phyloP scores from a whole-genome alignment of 1,140 invertebrate genomes.

The Drosophila asahinai region DNA sequence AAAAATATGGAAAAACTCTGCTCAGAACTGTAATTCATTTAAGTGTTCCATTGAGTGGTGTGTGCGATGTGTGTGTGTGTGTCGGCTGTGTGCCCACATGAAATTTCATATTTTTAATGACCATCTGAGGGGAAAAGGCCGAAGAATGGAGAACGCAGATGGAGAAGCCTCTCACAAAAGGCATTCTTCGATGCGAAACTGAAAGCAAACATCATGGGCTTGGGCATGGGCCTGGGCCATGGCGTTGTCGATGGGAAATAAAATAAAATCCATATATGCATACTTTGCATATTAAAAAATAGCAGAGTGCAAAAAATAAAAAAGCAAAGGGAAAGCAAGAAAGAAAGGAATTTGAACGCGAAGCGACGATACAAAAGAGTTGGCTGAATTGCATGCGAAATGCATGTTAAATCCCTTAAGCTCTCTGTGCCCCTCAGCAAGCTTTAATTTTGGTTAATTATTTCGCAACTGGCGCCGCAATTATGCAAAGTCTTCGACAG shows the following conservation, averaged over 20 bases:
- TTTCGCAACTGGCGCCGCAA: conserved; percentile 5
- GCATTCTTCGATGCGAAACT: conserved; percentile 43
- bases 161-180: conserved; percentile 31
- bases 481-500: conserved; percentile 9
- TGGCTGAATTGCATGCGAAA: neutral
- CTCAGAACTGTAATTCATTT: conserved; percentile 70
- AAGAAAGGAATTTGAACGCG: conserved; percentile 24
- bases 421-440: neutral
- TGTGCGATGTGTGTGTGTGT: conserved; percentile 16
- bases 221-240: conserved; percentile 8
- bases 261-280: conserved; percentile 54
- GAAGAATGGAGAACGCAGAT: conserved; percentile 3
- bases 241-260: conserved; percentile 19
- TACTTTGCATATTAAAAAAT: conserved; percentile 45
- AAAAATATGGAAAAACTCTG: conserved; percentile 15
- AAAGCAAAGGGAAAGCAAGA: neutral
- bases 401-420: conserved; percentile 2
- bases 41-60: conserved; percentile 54
- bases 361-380: conserved; percentile 21
- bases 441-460: conserved; percentile 39
- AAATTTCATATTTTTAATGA: conserved; percentile 80
- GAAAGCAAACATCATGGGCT: conserved; percentile 38
- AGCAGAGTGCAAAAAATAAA: neutral
- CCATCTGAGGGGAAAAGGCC: conserved; percentile 33
- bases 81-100: conserved; percentile 31